These are phyloP conservation scores for Hipposideros armiger DNA, from an alignment of 2,113 vertebrate species.

Conservation along the genomic window DNA sequence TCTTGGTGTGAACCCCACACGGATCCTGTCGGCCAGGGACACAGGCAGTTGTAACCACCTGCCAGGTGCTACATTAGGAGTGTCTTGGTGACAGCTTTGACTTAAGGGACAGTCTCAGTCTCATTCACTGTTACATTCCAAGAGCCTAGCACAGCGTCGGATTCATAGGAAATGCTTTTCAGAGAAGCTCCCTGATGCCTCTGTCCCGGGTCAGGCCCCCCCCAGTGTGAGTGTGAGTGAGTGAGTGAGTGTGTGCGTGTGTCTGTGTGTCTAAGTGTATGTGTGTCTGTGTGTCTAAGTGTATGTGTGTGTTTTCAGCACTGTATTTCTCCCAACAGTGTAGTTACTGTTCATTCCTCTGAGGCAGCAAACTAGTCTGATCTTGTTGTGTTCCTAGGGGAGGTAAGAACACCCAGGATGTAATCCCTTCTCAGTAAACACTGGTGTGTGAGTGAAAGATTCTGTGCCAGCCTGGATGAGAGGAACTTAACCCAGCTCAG, in stretches of 20 bases:
- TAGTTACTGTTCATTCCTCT: not conserved
- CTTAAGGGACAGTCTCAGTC: not conserved
- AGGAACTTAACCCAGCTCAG: not conserved
- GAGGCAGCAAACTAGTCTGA: not conserved
- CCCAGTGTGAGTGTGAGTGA: too few species aligned
- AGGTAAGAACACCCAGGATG: not conserved
- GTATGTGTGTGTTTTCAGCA: not conserved
- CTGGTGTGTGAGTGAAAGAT: not conserved
- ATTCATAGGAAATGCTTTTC: not conserved
- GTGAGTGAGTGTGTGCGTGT: too few species aligned
- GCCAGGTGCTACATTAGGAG: not conserved
- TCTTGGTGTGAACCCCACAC: not conserved
- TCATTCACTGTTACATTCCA: not conserved
- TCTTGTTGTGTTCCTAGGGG: not conserved
- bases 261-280: not conserved
- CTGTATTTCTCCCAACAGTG: not conserved
- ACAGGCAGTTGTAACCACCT: not conserved
- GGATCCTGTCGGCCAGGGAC: not conserved
- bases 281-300: not conserved
- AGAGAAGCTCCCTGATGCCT: not conserved
- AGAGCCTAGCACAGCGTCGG: not conserved
- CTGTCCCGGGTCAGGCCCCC: not conserved
- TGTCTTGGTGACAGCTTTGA: not conserved
- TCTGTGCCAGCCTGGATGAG: not conserved
- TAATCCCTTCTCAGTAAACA: not conserved